Base-by-base conservation (phyloP, 2,888 invertebrate genomes). In the Caenorhabditis wallacei region DNA sequence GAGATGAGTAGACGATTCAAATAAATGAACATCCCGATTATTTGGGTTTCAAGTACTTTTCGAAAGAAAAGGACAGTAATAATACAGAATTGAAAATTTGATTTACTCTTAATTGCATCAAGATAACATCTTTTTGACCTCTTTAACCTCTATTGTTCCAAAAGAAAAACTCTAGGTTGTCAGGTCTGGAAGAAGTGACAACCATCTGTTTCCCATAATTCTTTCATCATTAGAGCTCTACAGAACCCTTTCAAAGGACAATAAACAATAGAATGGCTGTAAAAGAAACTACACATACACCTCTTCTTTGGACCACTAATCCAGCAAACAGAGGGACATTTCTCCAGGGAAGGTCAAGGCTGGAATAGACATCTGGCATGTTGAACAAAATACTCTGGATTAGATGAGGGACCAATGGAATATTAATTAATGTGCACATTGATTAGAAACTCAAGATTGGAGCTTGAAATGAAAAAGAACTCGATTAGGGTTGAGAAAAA, bases 21-120 rank as follows among this genome's bases (percentile, higher is more conserved):
- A n/a, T n/a, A n/a, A 24, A 53, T 18, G 40, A 53, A 37, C 35
- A 20, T 22, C 43, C n/a, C 43, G 43, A 4, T 54, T 54, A 46
- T 24, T 48, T 37, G 40, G 22, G 37, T 57, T n/a, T 57, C 57
- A 35, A 37, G 56, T 56, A 59, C 59, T 40, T n/a, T n/a, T 59
- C 0, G 8, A n/a, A 30, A 54, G 30, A 7, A 48, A n/a, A 35
- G 56, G n/a, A n/a, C n/a, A 18, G 30, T 56, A 56, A 30, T 56
- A n/a, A n/a, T n/a, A n/a, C n/a, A n/a, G n/a, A n/a, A n/a, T n/a
- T n/a, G n/a, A n/a, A n/a, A n/a, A n/a, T n/a, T n/a, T n/a, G n/a
- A n/a, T n/a, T n/a, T n/a, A n/a, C n/a, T n/a, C n/a, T n/a, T n/a
- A n/a, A n/a, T n/a, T n/a, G n/a, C n/a, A n/a, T n/a, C n/a, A n/a